Base-by-base conservation (phyloP, 1,140 invertebrate species). In the Mycetomoellerius zeteki region DNA sequence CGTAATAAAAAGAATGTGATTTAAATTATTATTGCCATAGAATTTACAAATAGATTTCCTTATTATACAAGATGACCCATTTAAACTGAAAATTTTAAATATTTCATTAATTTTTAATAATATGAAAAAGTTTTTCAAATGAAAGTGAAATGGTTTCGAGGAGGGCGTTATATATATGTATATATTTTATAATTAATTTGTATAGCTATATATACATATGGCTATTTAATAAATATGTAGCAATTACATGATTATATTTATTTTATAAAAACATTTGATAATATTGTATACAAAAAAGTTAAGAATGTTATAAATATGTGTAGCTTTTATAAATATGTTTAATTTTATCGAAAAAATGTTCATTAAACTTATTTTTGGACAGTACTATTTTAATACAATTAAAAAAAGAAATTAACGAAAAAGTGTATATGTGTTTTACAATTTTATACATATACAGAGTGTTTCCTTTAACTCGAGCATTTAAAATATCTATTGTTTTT, bases 31-130 rank as follows among this genome's bases (percentile, higher is more conserved):
- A 58, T 47, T 14, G 73, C 47, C 60, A 60, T 73, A 90, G 33
- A 85, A 84, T 19, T 69, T 90, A 78, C 80, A 90, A 90, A 90
- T 90, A 90, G 24, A 86, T 30, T 71, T 82, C 1, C 80, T 19
- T 50, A 47, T 58, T 24, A 12, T 24, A 58, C 24, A 58, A 58
- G 21, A 58, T 24, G 24, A 43, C 8, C 6, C 33, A 37, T 7
- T 37, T 37, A 37, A 37, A 37, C 7, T 37, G 33, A 37, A 37
- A 37, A 37, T 7, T 37, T 37, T 37, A 37, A 37, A 37, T 37
- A 6, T 37, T 37, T 37, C 0, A 37, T 37, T 37, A 7, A 37
- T 37, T 37, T 37, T 37, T 37, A 8, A 37, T 8, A 6, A 1
- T 37, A 33, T 7, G 33, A 37, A 37, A 33, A 37, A 37, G 7